These are phyloP conservation scores for Corythornis cristatus DNA, from an alignment of 2,113 vertebrate genomes.

Conservation along the genomic window DNA sequence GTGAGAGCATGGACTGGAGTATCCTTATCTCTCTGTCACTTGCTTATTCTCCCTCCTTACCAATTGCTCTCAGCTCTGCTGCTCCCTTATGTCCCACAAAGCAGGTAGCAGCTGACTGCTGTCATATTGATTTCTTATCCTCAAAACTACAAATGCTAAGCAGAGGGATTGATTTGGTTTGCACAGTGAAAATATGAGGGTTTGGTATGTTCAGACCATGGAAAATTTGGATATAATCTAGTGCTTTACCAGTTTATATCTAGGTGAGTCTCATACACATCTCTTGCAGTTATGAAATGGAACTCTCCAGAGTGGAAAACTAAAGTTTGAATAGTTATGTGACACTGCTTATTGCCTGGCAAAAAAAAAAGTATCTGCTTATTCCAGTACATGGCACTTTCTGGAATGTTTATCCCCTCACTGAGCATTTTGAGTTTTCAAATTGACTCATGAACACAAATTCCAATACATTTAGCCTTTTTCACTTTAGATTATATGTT, in stretches of 20 bases:
- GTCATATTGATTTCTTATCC: not conserved
- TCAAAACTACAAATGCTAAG: not conserved
- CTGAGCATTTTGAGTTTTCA: conserved; percentile 36
- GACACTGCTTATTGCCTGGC: not conserved
- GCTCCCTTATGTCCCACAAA: not conserved
- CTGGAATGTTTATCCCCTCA: conserved; percentile 53
- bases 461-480: conserved; percentile 12
- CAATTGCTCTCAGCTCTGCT: not conserved
- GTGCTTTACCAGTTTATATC: not conserved
- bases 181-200: not conserved
- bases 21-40: not conserved
- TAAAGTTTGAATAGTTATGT: not conserved
- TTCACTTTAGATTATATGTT: not conserved
- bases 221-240: not conserved
- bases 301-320: not conserved
- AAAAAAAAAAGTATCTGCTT: conserved; percentile 7
- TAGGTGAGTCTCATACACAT: conserved; percentile 20
- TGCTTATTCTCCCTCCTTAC: not conserved
- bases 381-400: not conserved
- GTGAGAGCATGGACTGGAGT: not conserved
- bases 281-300: conserved; percentile 5
- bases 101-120: not conserved
- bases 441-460: conserved; percentile 47
- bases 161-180: not conserved
- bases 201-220: not conserved